Base-by-base conservation (phyloP, 2,797 vertebrate genomes). In the Epinephelus coioides region DNA sequence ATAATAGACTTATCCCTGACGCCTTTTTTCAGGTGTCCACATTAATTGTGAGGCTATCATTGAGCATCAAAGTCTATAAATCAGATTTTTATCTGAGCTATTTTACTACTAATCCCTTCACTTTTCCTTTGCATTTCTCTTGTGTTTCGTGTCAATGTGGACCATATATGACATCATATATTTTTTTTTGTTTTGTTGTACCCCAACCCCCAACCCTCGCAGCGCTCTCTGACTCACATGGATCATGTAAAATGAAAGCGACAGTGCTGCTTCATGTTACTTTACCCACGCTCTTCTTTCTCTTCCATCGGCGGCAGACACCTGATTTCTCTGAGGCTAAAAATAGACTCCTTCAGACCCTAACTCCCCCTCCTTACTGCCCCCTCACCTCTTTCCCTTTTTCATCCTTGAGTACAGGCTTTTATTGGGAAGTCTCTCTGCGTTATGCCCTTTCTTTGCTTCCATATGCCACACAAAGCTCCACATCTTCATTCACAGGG, bases 281-380 rank as follows among this genome's bases (percentile, higher is more conserved):
- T 88, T 79, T 86, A 69, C 68, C 84, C 67, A 80, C 34, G n/a
- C 82, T 80, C 49, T 70, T 43, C 21, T 89, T 85, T 92, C 78
- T 86, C 89, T 88, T 88, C 87, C 87, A 86, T 49, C 63, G 81
- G 71, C 78, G 25, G 19, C 78, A 86, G 83, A 88, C 87, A 89
- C 91, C 90, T 91, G 87, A 90, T 89, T 94, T 91, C 71, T 85
- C 69, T 57, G 50, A 60, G 14, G 57, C 87, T 92, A 93, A 91
- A 94, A 93, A 93, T 91, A 94, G 80, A 77, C 71, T 47, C 68
- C 61, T 81, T 86, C 75, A 83, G 81, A 88, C 83, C 76, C 69
- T 68, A 19, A 51, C 78, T 55, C 27, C 60, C 49, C 53, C 61
- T 7, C 38, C 21, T 78, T 13, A 3, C 59, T 72, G 63, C 68